These are phyloP conservation scores for Epicampocera succincta DNA, from an alignment of 2,888 invertebrate species.

Conservation along the genomic window DNA sequence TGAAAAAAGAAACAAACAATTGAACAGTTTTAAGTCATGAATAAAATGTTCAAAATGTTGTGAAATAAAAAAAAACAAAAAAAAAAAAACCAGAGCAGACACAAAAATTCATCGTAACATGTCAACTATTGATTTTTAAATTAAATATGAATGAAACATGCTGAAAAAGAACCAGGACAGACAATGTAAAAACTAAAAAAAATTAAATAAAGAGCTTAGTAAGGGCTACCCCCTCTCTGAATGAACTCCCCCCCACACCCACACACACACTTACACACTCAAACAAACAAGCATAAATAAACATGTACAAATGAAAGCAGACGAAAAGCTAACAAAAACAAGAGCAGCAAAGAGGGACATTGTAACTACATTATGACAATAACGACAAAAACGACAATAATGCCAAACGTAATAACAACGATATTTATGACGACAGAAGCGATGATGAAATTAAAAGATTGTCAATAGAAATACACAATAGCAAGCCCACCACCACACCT, in stretches of 20 bases:
- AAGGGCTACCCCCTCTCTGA: constrained; percentile 42
- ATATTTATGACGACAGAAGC: constrained; percentile 32
- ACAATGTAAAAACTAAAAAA: constrained; percentile 30
- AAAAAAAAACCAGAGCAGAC: constrained; percentile 1
- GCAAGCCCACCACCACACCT: not conserved
- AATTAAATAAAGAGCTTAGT: constrained; percentile 22
- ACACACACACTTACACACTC: no score
- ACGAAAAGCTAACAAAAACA: constrained; percentile 24
- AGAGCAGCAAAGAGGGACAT: not conserved
- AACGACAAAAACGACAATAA: constrained; percentile 16
- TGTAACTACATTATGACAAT: constrained; percentile 18
- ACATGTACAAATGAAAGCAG: not conserved
- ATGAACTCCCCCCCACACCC: constrained; percentile 8
- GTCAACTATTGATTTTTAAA: constrained; percentile 68
- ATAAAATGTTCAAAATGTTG: constrained; percentile 4
- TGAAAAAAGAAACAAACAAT: not conserved
- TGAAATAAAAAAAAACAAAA: not conserved
- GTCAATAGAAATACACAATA: constrained; percentile 11
- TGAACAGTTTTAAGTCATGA: constrained; percentile 1
- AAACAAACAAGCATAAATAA: not conserved
- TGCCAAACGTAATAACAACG: not conserved
- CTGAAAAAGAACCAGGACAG: constrained; percentile 54
- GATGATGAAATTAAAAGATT: constrained; percentile 35
- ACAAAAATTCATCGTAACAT: constrained; percentile 48
- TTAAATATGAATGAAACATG: constrained; percentile 64